These are phyloP conservation scores for Drosophila pseudotalamancana DNA, from an alignment of 2,888 invertebrate genomes.

Conservation along the genomic window DNA sequence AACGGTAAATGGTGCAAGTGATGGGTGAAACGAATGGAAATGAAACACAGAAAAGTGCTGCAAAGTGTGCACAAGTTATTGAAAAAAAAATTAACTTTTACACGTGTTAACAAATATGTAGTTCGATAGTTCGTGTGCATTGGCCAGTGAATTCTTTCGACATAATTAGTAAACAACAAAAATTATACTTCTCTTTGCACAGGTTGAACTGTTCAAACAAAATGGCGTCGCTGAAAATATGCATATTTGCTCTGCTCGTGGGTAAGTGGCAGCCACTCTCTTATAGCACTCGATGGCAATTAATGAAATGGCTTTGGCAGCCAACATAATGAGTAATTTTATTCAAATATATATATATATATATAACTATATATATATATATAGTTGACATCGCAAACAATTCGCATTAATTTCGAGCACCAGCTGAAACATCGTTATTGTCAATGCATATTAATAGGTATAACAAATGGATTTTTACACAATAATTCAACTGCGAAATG, in stretches of 20 bases:
- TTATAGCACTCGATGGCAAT: constrained; percentile 43
- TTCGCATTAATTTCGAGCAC: constrained; percentile 42
- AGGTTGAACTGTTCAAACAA: constrained; percentile 58
- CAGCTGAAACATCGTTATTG: constrained; percentile 28
- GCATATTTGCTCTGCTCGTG: constrained; percentile 76
- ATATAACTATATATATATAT: constrained; percentile 5
- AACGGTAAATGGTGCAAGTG: constrained; percentile 47
- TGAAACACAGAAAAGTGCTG: constrained; percentile 35
- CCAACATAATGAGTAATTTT: constrained; percentile 16
- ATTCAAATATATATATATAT: constrained; percentile 30
- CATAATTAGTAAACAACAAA: not conserved
- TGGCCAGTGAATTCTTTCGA: constrained; percentile 5
- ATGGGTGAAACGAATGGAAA: constrained; percentile 25
- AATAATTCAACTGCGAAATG: constrained; percentile 43
- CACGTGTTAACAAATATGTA: not conserved
- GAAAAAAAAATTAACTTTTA: not conserved
- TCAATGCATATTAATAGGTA: constrained; percentile 25
- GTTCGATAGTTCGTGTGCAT: not conserved
- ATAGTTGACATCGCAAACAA: constrained; percentile 45
- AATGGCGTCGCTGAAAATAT: constrained; percentile 80
- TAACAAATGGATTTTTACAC: constrained; percentile 22
- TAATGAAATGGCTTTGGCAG: constrained; percentile 40
- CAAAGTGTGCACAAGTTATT: constrained; percentile 5
- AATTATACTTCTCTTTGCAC: constrained; percentile 36
- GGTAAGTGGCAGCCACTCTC: constrained; percentile 69